Conservation (phyloP, 1,140 invertebrate genomes). For the Schlechtendalia chinensis region DNA sequence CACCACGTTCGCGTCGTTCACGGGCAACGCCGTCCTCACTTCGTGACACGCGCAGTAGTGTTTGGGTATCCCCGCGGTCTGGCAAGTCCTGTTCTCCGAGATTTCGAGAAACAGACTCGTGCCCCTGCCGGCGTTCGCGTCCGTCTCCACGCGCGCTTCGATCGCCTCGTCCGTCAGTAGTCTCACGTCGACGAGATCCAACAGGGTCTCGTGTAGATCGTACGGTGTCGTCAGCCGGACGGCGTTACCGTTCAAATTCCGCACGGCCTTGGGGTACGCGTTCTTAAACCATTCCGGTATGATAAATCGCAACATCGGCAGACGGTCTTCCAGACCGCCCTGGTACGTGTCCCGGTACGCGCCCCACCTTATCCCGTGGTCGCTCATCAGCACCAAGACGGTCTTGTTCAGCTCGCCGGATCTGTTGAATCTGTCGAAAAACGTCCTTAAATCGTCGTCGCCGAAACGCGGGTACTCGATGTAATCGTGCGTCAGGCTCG, state of each 20-base stretch:
- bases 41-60: slow-evolving; percentile 59
- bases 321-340: slow-evolving; percentile 67
- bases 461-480: slow-evolving; percentile 58
- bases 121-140: slow-evolving; percentile 57
- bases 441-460: slow-evolving; percentile 59
- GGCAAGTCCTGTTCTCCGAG: slow-evolving; percentile 57
- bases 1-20: slow-evolving; percentile 23
- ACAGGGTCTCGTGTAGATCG: slow-evolving; percentile 66
- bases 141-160: slow-evolving; percentile 55
- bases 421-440: slow-evolving; percentile 55
- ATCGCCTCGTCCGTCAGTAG: slow-evolving; percentile 55
- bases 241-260: slow-evolving; percentile 61
- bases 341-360: slow-evolving; percentile 64
- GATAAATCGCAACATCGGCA: slow-evolving; percentile 66
- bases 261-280: slow-evolving; percentile 58
- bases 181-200: slow-evolving; percentile 59
- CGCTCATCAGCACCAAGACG: slow-evolving; percentile 59
- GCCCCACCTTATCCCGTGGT: slow-evolving; percentile 65
- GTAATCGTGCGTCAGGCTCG: slow-evolving; percentile 60
- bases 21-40: slow-evolving; percentile 51
- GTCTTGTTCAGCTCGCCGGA: slow-evolving; percentile 58
- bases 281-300: slow-evolving; percentile 63
- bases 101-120: slow-evolving; percentile 54
- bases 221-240: slow-evolving; percentile 62
- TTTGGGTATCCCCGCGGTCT: slow-evolving; percentile 57